These are phyloP conservation scores for Nycticebus coucang DNA, from an alignment of 2,113 vertebrate species.

Conservation along the genomic window DNA sequence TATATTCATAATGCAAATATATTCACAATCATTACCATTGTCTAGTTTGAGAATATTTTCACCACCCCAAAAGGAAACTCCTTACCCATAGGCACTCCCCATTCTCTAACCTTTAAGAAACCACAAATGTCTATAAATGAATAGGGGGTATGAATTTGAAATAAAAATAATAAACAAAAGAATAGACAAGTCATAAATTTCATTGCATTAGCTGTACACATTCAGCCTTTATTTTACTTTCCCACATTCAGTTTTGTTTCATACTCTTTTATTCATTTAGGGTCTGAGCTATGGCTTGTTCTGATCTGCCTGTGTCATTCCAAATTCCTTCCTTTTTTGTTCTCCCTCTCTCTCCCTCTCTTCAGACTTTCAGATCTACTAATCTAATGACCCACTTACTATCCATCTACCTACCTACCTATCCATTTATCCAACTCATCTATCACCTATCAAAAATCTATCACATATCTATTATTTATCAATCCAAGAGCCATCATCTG, in stretches of 20 bases:
- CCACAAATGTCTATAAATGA: background rate
- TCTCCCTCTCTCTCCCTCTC: background rate
- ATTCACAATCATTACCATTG: background rate
- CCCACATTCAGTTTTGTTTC: background rate
- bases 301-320: background rate
- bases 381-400: too few relatives aligned
- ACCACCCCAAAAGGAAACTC: background rate
- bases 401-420: background rate
- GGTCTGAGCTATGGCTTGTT: background rate
- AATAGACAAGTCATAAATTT: background rate
- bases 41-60: background rate
- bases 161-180: background rate
- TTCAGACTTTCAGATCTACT: background rate
- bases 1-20: too few relatives aligned
- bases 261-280: background rate
- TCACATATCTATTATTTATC: background rate
- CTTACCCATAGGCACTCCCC: background rate
- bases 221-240: background rate
- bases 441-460: background rate
- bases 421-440: background rate
- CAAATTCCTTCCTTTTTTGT: background rate
- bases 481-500: background rate
- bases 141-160: background rate
- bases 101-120: background rate
- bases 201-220: background rate